phyloP scores from a whole-genome alignment of 2,113 vertebrate species.

The Odontesthes bonariensis region DNA sequence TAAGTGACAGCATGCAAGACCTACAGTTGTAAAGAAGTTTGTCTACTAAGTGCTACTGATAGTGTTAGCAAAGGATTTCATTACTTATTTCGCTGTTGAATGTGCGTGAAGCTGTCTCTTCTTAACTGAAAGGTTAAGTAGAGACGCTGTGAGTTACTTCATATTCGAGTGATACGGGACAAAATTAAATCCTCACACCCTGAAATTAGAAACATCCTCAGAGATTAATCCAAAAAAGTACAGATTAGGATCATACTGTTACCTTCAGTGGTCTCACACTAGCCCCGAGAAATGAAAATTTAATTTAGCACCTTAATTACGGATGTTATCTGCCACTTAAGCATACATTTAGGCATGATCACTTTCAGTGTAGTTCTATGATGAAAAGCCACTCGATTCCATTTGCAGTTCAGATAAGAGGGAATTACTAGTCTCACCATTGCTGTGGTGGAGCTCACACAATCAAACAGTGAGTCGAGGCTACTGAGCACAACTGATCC shows the following conservation, averaged over 20 bases:
- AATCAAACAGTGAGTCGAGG: constrained; percentile 78
- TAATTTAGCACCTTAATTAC: constrained; percentile 84
- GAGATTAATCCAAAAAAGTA: constrained; percentile 66
- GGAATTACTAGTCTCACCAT: constrained; percentile 79
- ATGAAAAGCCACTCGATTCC: constrained; percentile 82
- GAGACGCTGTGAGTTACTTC: constrained; percentile 19
- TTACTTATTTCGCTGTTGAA: neutral
- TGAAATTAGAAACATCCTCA: constrained; percentile 79
- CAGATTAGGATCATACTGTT: constrained; percentile 75
- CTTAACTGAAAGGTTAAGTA: constrained; percentile 2
- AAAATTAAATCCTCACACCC: constrained; percentile 77
- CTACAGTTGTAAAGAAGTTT: neutral
- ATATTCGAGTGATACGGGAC: constrained; percentile 64
- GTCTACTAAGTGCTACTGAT: neutral
- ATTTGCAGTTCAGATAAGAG: constrained; percentile 81
- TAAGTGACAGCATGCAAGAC: neutral
- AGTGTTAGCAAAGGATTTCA: neutral
- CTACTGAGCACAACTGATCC: constrained; percentile 84
- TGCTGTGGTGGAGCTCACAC: constrained; percentile 73
- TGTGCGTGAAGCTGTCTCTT: constrained; percentile 24
- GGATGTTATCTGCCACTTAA: constrained; percentile 81
- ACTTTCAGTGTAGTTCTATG: constrained; percentile 76
- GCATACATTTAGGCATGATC: constrained; percentile 81
- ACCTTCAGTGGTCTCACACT: constrained; percentile 79
- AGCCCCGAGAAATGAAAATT: constrained; percentile 80